These are phyloP conservation scores for Heterocephalus glaber DNA, from an alignment of 2,113 vertebrate species.

Conservation along the genomic window DNA sequence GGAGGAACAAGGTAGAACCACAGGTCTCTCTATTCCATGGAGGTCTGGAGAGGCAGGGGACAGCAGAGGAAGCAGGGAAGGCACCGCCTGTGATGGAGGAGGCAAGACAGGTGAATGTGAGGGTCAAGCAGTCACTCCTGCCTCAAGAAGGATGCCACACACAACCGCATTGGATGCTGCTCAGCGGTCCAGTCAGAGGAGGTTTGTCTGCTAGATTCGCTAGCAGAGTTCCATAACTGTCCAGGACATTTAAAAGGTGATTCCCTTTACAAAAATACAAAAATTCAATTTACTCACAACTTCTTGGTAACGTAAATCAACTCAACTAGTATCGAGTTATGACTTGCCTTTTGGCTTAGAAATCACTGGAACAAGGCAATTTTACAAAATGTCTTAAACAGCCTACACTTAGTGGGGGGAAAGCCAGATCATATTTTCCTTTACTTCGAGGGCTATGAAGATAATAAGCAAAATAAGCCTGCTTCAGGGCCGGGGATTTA, in stretches of 20 bases:
- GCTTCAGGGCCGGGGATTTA: neutral
- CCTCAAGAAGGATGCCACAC: neutral
- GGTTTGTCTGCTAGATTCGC: neutral
- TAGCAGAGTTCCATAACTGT: neutral
- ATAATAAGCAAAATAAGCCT: neutral
- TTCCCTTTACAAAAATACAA: constrained; percentile 17
- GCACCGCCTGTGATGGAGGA: neutral
- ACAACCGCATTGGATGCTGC: neutral
- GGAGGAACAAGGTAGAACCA: neutral
- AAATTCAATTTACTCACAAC: constrained; percentile 23
- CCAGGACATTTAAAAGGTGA: neutral
- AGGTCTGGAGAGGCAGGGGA: neutral
- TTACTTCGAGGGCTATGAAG: neutral
- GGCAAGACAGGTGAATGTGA: neutral
- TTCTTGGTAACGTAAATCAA: constrained; percentile 48
- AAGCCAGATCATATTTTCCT: neutral
- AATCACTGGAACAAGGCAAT: constrained; percentile 25
- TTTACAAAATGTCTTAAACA: constrained; percentile 51
- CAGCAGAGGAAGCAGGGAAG: neutral
- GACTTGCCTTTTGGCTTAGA: constrained; percentile 60
- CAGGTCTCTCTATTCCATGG: rapidly evolving
- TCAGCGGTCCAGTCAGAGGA: neutral
- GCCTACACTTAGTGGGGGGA: neutral
- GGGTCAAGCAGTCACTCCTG: neutral
- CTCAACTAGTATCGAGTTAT: neutral